A percentile compares a stretch with the other conserved stretches of the same genome.
Conservation (phyloP, 2,888 invertebrate genomes). For the Eristalis tenax region DNA sequence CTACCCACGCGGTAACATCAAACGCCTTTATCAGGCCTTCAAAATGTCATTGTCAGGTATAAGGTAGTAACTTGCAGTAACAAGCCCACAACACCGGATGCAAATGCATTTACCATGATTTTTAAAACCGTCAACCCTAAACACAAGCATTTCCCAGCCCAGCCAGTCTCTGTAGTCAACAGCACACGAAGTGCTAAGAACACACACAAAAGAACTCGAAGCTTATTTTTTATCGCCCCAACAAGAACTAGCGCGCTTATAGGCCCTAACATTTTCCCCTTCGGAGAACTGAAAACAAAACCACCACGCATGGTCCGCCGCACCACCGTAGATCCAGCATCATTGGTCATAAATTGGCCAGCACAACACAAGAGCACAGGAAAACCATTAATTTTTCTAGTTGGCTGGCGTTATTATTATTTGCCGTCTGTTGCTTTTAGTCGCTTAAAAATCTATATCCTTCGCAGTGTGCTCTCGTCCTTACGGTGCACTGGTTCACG, state of each 20-base stretch:
- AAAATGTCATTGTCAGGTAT: not conserved
- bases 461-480: slow-evolving; percentile 60
- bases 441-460: slow-evolving; percentile 68
- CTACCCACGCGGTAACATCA: too few relatives aligned
- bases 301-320: not conserved
- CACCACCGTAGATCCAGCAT: not conserved
- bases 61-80: not conserved
- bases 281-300: slow-evolving; percentile 4
- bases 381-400: slow-evolving; percentile 70
- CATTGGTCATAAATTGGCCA: slow-evolving; percentile 67
- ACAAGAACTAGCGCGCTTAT: not conserved
- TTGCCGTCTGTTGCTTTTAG: slow-evolving; percentile 70
- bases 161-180: not conserved
- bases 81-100: not conserved
- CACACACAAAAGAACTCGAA: not conserved
- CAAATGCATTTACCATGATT: not conserved
- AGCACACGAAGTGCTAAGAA: not conserved
- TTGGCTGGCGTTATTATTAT: slow-evolving; percentile 69
- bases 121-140: not conserved
- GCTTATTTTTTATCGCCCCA: not conserved
- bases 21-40: not conserved
- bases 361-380: slow-evolving; percentile 45
- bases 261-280: not conserved
- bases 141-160: not conserved
- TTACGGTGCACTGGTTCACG: slow-evolving; percentile 52